Conservation (phyloP, 2,888 invertebrate genomes). For the Trichopoda pennipes region DNA sequence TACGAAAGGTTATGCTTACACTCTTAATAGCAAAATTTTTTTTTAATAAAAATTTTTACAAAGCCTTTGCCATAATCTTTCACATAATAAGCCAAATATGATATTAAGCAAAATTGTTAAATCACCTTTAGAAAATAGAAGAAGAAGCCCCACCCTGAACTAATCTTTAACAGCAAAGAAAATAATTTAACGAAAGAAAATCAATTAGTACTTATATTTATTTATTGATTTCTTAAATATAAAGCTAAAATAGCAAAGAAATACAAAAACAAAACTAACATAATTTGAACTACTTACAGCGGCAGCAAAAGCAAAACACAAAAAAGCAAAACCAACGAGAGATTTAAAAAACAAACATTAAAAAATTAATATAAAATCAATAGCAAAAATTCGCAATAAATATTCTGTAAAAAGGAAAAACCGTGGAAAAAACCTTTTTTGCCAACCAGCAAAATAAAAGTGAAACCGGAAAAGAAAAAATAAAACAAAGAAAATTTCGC, state of each 20-base stretch:
- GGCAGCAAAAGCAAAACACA: background rate
- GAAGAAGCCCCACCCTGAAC: conserved; percentile 40
- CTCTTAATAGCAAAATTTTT: too few relatives aligned
- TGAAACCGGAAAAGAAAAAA: conserved; percentile 59
- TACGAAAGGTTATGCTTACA: too few relatives aligned
- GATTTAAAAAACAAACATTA: conserved; percentile 2
- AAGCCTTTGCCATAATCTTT: too few relatives aligned
- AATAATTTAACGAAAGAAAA: conserved; percentile 15
- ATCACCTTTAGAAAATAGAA: conserved; percentile 28
- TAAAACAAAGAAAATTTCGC: conserved; percentile 1
- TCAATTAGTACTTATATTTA: conserved; percentile 50
- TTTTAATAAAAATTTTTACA: too few relatives aligned
- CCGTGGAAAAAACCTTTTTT: conserved; percentile 7
- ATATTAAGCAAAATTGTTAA: background rate
- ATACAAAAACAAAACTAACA: conserved; percentile 6
- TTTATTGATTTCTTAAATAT: conserved; percentile 32
- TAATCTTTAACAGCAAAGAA: background rate
- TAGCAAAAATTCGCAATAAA: conserved; percentile 19
- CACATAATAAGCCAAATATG: too few relatives aligned
- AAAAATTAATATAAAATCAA: conserved; percentile 34
- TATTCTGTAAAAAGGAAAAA: conserved; percentile 4
- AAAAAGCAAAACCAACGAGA: background rate
- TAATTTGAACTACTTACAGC: conserved; percentile 26
- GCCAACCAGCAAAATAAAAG: conserved; percentile 14
- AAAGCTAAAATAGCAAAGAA: conserved; percentile 18